Conservation (phyloP, 2,888 invertebrate species). For the Xestobium rufovillosum region DNA sequence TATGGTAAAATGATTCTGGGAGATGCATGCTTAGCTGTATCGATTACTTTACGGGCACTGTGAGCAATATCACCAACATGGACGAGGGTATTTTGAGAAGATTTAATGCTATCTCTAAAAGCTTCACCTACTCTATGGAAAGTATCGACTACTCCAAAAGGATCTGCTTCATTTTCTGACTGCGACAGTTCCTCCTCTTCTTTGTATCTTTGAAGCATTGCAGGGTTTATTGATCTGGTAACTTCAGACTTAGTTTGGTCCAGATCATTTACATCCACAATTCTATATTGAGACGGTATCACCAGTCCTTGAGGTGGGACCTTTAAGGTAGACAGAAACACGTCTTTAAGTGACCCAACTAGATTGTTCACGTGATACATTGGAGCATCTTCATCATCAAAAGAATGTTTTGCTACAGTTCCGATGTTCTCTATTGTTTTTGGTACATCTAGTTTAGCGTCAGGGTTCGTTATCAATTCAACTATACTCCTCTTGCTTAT, state of each 20-base stretch:
- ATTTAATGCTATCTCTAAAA: slow-evolving; percentile 35
- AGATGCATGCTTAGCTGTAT: slow-evolving; percentile 27
- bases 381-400: slow-evolving; percentile 38
- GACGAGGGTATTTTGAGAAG: slow-evolving; percentile 34
- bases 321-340: slow-evolving; percentile 34
- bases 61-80: slow-evolving; percentile 36
- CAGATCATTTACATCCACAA: slow-evolving; percentile 25
- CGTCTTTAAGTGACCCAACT: slow-evolving; percentile 36
- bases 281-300: slow-evolving; percentile 37
- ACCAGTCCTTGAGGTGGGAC: slow-evolving; percentile 37
- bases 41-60: slow-evolving; percentile 33
- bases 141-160: slow-evolving; percentile 24
- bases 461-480: slow-evolving; percentile 34
- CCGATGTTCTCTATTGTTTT: slow-evolving; percentile 39
- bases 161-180: slow-evolving; percentile 9
- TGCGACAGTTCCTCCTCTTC: slow-evolving; percentile 5
- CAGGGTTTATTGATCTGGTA: slow-evolving; percentile 14
- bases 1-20: slow-evolving; percentile 32
- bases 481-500: too few relatives aligned
- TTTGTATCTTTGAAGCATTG: slow-evolving; percentile 12
- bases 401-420: slow-evolving; percentile 34
- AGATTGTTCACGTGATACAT: slow-evolving; percentile 38
- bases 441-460: slow-evolving; percentile 35
- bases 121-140: slow-evolving; percentile 33
- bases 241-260: slow-evolving; percentile 9